A percentile compares a stretch with the other conserved stretches of the same genome.
Conservation (phyloP, 2,113 vertebrate genomes). For the Alouatta palliata region DNA sequence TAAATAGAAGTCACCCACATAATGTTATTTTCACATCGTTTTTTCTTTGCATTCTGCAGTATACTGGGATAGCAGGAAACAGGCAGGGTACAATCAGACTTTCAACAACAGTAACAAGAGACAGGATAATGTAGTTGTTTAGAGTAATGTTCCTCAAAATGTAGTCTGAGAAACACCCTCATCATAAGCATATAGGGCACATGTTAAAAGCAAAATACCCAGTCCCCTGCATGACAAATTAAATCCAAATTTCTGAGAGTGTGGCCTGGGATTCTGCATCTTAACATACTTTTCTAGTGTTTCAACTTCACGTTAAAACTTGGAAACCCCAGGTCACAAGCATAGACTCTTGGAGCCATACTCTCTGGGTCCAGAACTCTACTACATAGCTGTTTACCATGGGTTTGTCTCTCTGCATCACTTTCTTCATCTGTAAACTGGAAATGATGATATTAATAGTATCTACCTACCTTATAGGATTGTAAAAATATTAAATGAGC, state of each 20-base stretch:
- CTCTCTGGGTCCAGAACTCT: neutral
- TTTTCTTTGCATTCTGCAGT: neutral
- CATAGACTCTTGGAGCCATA: neutral
- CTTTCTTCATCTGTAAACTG: neutral
- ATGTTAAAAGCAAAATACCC: neutral
- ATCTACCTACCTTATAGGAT: neutral
- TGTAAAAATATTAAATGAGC: neutral
- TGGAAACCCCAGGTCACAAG: neutral
- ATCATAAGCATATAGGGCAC: neutral
- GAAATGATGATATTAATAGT: neutral
- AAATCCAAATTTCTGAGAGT: neutral
- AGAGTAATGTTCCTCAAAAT: neutral
- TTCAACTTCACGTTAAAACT: neutral
- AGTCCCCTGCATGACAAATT: neutral
- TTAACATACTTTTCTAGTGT: neutral
- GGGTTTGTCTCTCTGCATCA: neutral
- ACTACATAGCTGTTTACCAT: neutral
- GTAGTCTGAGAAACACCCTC: neutral
- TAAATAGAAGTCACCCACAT: neutral
- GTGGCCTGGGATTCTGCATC: neutral
- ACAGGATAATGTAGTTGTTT: neutral
- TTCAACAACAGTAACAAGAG: neutral
- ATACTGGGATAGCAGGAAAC: neutral
- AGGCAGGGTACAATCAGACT: neutral
- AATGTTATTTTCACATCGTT: neutral